These are phyloP conservation scores for Muricea muricata DNA, from an alignment of 92 coral and sea anemone species.

Conservation along the genomic window DNA sequence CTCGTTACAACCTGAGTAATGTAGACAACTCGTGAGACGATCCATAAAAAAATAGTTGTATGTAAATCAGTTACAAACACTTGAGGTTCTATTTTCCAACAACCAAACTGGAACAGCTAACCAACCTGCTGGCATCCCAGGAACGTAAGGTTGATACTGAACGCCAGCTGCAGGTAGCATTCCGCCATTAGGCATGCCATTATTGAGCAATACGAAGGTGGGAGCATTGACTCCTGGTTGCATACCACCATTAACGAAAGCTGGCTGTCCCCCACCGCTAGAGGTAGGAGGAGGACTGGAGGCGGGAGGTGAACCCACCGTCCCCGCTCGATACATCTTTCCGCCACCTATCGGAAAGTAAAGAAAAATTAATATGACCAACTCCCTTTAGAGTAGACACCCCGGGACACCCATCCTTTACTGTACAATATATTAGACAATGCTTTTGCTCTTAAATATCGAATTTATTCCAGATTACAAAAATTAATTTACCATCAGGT, in stretches of 20 bases:
- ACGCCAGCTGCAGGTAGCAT: constrained; percentile 31
- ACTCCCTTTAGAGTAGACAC: no score
- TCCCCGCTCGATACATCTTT: constrained; percentile 64
- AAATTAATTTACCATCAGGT: no score
- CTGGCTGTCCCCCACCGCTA: constrained; percentile 47
- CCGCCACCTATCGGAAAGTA: constrained; percentile 76
- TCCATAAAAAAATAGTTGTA: no score
- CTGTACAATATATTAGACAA: no score
- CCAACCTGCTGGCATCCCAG: constrained; percentile 23
- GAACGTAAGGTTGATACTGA: constrained; percentile 17
- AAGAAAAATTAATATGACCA: not conserved
- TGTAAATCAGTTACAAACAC: no score
- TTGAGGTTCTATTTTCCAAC: no score
- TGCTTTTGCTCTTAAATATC: no score
- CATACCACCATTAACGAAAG: constrained; percentile 49
- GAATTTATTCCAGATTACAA: no score
- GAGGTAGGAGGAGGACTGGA: constrained; percentile 59
- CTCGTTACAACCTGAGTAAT: no score
- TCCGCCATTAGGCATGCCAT: constrained; percentile 30
- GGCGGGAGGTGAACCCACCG: constrained; percentile 39
- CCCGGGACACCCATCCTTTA: no score
- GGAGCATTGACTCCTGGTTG: constrained; percentile 57
- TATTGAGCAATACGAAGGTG: constrained; percentile 49
- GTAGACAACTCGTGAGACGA: no score
- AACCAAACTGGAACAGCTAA: no score